Evolutionary conservation across 2,888 invertebrate genomes (phyloP).

Genomic region (Gerris lacustris): DNA sequence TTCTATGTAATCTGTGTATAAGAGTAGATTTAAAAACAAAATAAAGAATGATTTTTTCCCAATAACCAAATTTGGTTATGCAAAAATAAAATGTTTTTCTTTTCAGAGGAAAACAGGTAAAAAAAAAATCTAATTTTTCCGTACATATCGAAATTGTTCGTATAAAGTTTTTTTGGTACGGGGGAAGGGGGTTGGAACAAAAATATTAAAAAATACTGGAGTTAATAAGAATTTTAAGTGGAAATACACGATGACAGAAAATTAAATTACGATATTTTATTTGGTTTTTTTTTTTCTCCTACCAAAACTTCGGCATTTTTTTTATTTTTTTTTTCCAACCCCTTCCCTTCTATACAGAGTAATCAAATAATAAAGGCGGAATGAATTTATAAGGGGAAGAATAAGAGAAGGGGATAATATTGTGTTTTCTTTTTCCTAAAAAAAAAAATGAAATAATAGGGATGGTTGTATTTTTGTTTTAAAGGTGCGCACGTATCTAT

Average conservation of each 20-base stretch:
- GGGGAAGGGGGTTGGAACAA: neutral
- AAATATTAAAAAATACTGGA: slow-evolving; percentile 3
- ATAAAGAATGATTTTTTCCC: too few species aligned
- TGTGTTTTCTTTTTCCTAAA: neutral
- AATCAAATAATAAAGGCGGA: neutral
- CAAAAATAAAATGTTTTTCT: neutral
- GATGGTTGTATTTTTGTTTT: too few species aligned
- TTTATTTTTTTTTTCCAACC: neutral
- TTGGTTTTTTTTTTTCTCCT: neutral
- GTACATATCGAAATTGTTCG: slow-evolving; percentile 3
- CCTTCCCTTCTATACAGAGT: neutral
- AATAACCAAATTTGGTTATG: too few species aligned
- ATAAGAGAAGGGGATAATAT: neutral
- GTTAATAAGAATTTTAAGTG: slow-evolving; percentile 3
- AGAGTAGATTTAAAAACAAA: too few species aligned
- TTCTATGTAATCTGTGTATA: too few species aligned
- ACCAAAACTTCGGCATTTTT: neutral
- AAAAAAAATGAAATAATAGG: too few species aligned
- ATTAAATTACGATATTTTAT: slow-evolving; percentile 3
- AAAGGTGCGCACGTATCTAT: too few species aligned
- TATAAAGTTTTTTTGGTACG: neutral
- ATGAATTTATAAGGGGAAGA: neutral
- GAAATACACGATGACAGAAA: neutral
- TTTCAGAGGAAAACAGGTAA: neutral
- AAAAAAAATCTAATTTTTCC: neutral